A percentile compares a stretch with the other conserved stretches of the same genome.
Evolutionary conservation across 1,140 invertebrate species (phyloP).

Genomic region (Ephestia elutella): DNA sequence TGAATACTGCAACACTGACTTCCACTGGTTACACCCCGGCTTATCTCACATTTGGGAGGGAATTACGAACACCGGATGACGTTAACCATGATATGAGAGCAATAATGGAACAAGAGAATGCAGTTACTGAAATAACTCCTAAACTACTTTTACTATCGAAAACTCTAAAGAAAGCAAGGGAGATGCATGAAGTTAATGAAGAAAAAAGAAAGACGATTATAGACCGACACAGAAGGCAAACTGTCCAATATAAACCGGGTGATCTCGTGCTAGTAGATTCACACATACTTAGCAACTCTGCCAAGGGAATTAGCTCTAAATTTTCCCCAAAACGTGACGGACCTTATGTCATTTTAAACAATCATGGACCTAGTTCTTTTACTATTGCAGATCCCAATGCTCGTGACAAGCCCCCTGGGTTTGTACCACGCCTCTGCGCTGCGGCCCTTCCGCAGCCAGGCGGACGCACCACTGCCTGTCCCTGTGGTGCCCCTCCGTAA

Average conservation of each 20-base stretch:
- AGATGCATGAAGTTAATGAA: neutral
- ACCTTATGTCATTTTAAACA: neutral
- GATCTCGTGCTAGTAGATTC: neutral
- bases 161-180: slow-evolving; percentile 18
- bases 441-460: neutral
- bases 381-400: neutral
- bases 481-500: too few species aligned
- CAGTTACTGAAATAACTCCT: slow-evolving; percentile 39
- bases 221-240: neutral
- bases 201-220: neutral
- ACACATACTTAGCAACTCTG: neutral
- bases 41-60: slow-evolving; percentile 48
- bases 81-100: slow-evolving; percentile 24
- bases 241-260: neutral
- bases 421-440: neutral
- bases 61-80: slow-evolving; percentile 31
- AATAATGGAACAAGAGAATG: slow-evolving; percentile 37
- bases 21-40: slow-evolving; percentile 28
- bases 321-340: neutral
- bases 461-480: too few species aligned
- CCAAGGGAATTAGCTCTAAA: neutral
- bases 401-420: neutral
- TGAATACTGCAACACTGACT: slow-evolving; percentile 18
- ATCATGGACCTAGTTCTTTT: neutral
- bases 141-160: slow-evolving; percentile 22